Conservation (phyloP, 1,140 invertebrate genomes). For the Drosophila obscura region DNA sequence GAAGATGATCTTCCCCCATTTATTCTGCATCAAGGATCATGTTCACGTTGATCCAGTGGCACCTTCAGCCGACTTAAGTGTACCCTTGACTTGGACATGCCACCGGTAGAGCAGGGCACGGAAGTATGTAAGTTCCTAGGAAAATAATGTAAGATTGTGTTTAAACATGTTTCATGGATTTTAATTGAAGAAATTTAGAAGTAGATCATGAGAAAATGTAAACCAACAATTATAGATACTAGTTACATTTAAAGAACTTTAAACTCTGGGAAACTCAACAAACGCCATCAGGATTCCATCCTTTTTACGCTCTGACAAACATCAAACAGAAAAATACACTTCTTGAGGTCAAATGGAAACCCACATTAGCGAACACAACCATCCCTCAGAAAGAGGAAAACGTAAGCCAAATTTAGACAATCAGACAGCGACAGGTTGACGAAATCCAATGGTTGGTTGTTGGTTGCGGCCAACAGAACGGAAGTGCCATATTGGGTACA, state of each 20-base stretch:
- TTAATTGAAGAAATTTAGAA: too few species aligned
- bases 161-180: too few species aligned
- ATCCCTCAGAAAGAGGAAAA: slow-evolving; percentile 19
- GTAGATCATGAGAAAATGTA: not conserved
- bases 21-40: too few species aligned
- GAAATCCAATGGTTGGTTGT: slow-evolving; percentile 20
- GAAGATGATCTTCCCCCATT: too few species aligned
- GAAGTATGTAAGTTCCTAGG: too few species aligned
- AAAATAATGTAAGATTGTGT: too few species aligned
- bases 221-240: not conserved
- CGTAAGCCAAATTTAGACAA: slow-evolving; percentile 35
- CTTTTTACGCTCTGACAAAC: slow-evolving; percentile 39
- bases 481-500: slow-evolving; percentile 64
- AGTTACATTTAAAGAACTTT: slow-evolving; percentile 12
- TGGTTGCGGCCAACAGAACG: slow-evolving; percentile 49
- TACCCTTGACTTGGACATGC: too few species aligned
- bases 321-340: slow-evolving; percentile 12
- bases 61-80: too few species aligned
- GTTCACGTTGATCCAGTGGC: too few species aligned
- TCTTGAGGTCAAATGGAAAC: slow-evolving; percentile 24
- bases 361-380: slow-evolving; percentile 17
- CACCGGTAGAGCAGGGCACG: too few species aligned
- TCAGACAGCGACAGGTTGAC: slow-evolving; percentile 39
- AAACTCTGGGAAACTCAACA: not conserved
- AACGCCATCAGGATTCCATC: not conserved